Percentiles rank a stretch among this genome's conserved stretches.
Conservation (phyloP, 2,113 vertebrate species). For the Coregonus clupeaformis region DNA sequence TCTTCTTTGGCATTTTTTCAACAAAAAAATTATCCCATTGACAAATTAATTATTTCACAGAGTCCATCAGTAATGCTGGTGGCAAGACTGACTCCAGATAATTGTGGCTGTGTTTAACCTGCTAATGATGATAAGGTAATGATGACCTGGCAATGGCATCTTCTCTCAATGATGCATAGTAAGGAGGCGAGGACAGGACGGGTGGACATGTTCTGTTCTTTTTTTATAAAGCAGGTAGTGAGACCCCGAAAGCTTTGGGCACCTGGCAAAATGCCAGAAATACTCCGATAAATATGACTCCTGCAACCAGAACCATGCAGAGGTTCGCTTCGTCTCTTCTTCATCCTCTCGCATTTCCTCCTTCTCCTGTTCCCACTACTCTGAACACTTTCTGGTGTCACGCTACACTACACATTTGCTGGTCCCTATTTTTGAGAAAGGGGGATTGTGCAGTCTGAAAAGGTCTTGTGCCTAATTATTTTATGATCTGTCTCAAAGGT, state of each 20-base stretch:
- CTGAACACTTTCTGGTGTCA: neutral
- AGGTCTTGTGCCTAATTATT: neutral
- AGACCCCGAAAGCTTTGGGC: neutral
- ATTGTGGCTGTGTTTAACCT: neutral
- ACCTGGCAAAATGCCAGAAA: neutral
- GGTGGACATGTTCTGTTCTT: neutral
- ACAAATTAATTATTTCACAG: neutral
- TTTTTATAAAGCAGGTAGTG: neutral
- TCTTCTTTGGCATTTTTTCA: too few species aligned
- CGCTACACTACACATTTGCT: neutral
- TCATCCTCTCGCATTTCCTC: neutral
- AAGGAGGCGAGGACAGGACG: too few species aligned
- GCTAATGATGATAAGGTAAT: too few species aligned
- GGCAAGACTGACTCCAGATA: neutral
- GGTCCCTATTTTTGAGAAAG: neutral
- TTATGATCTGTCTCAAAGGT: neutral
- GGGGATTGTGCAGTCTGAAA: neutral
- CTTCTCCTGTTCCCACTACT: neutral
- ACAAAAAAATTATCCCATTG: too few species aligned
- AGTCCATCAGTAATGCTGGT: neutral
- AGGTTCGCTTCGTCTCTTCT: neutral
- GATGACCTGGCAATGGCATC: too few species aligned
- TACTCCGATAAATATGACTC: neutral
- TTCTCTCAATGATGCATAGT: too few species aligned
- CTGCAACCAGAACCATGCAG: neutral